Evolutionary conservation across 2,113 vertebrate species (phyloP), one percentile per base, ranked within the genome.

Genomic region (Crocuta crocuta): DNA sequence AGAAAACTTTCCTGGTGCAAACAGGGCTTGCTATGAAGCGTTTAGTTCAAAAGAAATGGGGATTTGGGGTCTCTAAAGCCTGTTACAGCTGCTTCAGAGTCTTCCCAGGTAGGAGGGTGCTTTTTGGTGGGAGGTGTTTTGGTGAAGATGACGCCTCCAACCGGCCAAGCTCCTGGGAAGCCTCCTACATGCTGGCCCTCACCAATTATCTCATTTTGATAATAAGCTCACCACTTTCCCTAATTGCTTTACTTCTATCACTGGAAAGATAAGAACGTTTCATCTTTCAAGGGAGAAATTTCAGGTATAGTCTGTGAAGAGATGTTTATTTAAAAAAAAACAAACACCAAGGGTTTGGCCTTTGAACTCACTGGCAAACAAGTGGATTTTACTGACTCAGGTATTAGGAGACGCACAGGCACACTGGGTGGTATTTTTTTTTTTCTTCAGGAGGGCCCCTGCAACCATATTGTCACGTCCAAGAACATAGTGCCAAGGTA

Each of bases 161-260:
- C 39, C 45, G 4, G 39, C 35, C 4, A 19, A 68, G 31, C 21
- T 97, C 87, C 91, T 95, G 89, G 93, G 93, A 97, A 96, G 71
- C n/a, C 58, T 92, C 78, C 63, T 58, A 50, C 48, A 7, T 53
- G 19, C 7, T 9, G 39, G n/a, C 26, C 76, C 71, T 94, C 83
- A 90, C 82, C 92, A 87, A 91, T 98, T 96, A 98, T 33, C 87
- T 95, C 53, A 89, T 94, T 96, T 98, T 94, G 66, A 88, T 97
- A 95, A 97, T 94, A 92, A 95, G 65, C 55, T 94, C 87, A 48
- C n/a, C 7, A 55, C 63, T 81, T 93, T 89, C 92, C 66, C 39
- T 96, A 97, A 92, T 92, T 93, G 74, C 90, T 83, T 95, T 71
- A 81, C 70, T 87, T 88, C 55, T 13, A 61, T 80, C 91, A 43